Evolutionary conservation across 2,113 vertebrate species (phyloP), one percentile per base, ranked within the genome.

Genomic region (Pollimyrus isidori): DNA sequence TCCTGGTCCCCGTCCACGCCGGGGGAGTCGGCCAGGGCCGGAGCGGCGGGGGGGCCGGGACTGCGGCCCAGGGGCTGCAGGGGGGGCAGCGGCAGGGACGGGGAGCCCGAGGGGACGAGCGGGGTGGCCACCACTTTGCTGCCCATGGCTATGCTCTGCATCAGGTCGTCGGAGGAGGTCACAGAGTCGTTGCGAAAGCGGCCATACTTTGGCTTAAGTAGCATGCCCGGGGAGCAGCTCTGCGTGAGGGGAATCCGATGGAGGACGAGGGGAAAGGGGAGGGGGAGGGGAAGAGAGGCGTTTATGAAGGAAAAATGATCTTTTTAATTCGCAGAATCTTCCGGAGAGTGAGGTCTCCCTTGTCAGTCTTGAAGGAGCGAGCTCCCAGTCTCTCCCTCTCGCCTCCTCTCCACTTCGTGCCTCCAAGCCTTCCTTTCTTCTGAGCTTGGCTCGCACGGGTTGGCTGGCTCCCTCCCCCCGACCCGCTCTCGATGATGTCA

Each of bases 121-220:
- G 96, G 92, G 17, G 95, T 96, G 92, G 94, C 94, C 89, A 95
- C 94, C 90, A 95, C 96, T 95, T 95, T 96, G 94, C 96, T 92
- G 90, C 96, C 97, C 97, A 97, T 96, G 93, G 95, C 95, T 92
- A 96, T 91, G 94, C 94, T 95, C 92, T 96, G 95, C 95, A 96
- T 96, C 93, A 97, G 94, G 93, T 96, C 96, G 90, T 97, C 96
- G 56, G 94, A 95, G 92, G 97, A 96, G 94, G 95, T 97, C 96
- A 96, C 95, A 91, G 95, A 96, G 93, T 96, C 97, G 92, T 97
- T 97, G 93, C 96, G 95, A 94, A 97, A 97, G 93, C 96, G 97
- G 93, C 94, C 97, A 96, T 97, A 97, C 96, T 97, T 97, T 93
- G 96, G 96, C 95, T 97, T 97, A 94, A 96, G 95, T 93, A 97